Evolutionary conservation across 2,888 invertebrate species (phyloP).

Genomic region (Sericinus montela): DNA sequence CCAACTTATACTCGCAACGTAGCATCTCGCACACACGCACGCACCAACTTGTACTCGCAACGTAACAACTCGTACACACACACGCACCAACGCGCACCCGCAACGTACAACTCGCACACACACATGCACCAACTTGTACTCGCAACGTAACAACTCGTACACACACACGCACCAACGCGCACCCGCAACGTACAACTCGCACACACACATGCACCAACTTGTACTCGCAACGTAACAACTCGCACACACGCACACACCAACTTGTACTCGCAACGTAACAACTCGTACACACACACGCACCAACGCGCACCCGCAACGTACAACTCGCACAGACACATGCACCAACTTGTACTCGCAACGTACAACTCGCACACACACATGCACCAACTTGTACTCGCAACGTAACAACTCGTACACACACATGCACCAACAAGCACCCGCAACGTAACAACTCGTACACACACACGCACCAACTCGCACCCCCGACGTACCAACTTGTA

Average conservation of each 20-base stretch:
- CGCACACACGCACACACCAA: neutral
- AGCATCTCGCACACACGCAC: neutral
- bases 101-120: neutral
- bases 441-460: no score
- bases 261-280: neutral
- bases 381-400: neutral
- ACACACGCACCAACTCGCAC: neutral
- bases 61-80: neutral
- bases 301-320: neutral
- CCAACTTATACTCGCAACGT: neutral
- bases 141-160: no score
- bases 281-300: neutral
- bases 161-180: neutral
- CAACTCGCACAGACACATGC: neutral
- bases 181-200: no score
- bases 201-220: neutral
- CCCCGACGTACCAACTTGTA: neutral
- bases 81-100: neutral
- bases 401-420: neutral
- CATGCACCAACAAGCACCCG: neutral
- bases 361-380: neutral
- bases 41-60: neutral
- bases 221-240: neutral
- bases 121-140: neutral
- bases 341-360: neutral